A percentile compares a stretch with the other conserved stretches of the same genome.
These are phyloP conservation scores for Tipula lateralis DNA, from an alignment of 2,888 invertebrate genomes.

Conservation along the genomic window DNA sequence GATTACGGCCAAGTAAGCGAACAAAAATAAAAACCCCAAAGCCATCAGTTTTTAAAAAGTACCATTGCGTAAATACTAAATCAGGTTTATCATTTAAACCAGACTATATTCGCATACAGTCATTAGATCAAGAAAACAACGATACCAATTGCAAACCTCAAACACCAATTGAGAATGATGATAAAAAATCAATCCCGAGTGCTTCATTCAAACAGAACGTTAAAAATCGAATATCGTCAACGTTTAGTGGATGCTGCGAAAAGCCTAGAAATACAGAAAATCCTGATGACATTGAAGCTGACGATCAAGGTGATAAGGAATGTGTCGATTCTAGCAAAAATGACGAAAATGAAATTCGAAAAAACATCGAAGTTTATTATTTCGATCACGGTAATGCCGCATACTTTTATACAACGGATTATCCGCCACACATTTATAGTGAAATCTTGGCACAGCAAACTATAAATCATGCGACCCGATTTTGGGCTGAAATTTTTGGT, in stretches of 20 bases:
- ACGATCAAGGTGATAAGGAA: neutral
- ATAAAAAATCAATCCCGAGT: neutral
- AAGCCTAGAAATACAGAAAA: neutral
- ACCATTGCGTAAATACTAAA: neutral
- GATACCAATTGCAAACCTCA: neutral
- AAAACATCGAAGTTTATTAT: constrained; percentile 58
- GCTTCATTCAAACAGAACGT: neutral
- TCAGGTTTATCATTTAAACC: neutral
- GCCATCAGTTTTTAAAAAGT: neutral
- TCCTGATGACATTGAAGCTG: neutral
- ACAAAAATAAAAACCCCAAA: neutral
- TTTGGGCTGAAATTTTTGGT: constrained; percentile 66
- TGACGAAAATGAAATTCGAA: neutral
- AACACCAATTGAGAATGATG: neutral
- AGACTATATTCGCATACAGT: neutral
- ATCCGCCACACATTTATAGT: constrained; percentile 55
- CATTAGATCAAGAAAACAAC: neutral
- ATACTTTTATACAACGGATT: constrained; percentile 60
- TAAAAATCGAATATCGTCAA: neutral
- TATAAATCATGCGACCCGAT: constrained; percentile 55
- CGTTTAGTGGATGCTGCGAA: neutral
- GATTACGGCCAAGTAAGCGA: neutral
- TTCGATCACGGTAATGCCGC: constrained; percentile 64
- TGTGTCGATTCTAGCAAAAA: too few relatives aligned
- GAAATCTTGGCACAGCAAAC: constrained; percentile 57